A percentile compares a stretch with the other conserved stretches of the same genome.
phyloP scores from a whole-genome alignment of 2,113 vertebrate genomes.

The Zosterops japonicus region DNA sequence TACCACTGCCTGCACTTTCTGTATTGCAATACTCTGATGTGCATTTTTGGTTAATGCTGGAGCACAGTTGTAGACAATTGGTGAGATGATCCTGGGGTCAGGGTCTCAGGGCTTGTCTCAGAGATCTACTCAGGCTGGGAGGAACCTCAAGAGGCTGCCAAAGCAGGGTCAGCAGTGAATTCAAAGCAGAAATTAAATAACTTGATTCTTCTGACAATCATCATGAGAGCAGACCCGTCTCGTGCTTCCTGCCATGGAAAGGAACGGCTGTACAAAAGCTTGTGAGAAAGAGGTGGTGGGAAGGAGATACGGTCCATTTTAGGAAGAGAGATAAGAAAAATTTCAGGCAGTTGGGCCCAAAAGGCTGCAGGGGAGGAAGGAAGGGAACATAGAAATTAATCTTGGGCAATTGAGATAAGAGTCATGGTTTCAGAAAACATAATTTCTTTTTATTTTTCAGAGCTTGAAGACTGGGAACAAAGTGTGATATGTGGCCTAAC shows the following conservation, averaged over 20 bases:
- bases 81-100: background rate
- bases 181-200: background rate
- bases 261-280: accelerated
- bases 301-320: background rate
- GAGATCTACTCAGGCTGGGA: background rate
- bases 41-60: background rate
- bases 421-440: background rate
- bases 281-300: background rate
- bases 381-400: conserved; percentile 4
- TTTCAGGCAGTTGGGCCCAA: background rate
- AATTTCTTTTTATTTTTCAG: background rate
- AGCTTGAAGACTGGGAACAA: background rate
- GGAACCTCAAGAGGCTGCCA: background rate
- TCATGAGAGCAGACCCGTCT: background rate
- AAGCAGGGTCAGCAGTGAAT: background rate
- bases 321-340: conserved; percentile 47
- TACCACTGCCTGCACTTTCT: background rate
- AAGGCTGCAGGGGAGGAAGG: background rate
- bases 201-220: background rate
- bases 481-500: background rate
- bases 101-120: background rate
- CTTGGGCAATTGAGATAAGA: conserved; percentile 38
- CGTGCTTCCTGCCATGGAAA: background rate
- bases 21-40: background rate
- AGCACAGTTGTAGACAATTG: accelerated